A percentile compares a stretch with the other conserved stretches of the same genome.
Evolutionary conservation across 2,797 vertebrate genomes (phyloP).

Genomic region (Malacoctenus gilli): DNA sequence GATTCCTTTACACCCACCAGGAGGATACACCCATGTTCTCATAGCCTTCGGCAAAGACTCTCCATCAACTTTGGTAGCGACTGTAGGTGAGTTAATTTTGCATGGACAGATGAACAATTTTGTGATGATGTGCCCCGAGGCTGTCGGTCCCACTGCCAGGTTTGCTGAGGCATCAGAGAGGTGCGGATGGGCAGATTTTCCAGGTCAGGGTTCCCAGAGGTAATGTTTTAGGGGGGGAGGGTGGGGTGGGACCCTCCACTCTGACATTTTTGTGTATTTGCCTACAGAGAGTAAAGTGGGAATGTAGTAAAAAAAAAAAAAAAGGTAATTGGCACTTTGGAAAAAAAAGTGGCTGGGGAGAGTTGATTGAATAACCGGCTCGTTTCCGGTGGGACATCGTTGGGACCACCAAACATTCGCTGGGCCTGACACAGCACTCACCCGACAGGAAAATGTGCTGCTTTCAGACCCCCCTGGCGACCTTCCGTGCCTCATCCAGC

Average conservation of each 20-base stretch:
- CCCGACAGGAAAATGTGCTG: background rate
- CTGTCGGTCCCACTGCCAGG: slow-evolving; percentile 25
- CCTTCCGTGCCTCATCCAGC: background rate
- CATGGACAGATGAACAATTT: slow-evolving; percentile 51
- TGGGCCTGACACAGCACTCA: background rate
- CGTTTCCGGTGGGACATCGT: background rate
- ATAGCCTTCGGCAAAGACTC: slow-evolving; percentile 17
- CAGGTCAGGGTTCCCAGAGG: slow-evolving; percentile 47
- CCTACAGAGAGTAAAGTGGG: slow-evolving; percentile 1
- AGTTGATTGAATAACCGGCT: background rate
- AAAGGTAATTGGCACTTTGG: background rate
- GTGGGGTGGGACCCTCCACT: slow-evolving; percentile 5
- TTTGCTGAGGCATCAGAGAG: slow-evolving; percentile 58
- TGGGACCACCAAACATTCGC: background rate
- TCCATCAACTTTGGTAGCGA: slow-evolving; percentile 30
- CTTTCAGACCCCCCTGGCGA: background rate
- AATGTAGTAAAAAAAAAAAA: background rate
- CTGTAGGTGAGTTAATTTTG: slow-evolving; percentile 43
- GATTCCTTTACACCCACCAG: slow-evolving; percentile 8
- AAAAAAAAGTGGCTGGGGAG: background rate
- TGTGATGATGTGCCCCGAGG: slow-evolving; percentile 47
- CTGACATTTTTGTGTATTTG: slow-evolving; percentile 36
- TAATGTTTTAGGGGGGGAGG: slow-evolving; percentile 11
- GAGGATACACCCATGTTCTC: slow-evolving; percentile 29
- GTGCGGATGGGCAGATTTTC: slow-evolving; percentile 48